These are phyloP conservation scores for Leptocoma aspasia DNA, from an alignment of 2,113 vertebrate species.

Conservation along the genomic window DNA sequence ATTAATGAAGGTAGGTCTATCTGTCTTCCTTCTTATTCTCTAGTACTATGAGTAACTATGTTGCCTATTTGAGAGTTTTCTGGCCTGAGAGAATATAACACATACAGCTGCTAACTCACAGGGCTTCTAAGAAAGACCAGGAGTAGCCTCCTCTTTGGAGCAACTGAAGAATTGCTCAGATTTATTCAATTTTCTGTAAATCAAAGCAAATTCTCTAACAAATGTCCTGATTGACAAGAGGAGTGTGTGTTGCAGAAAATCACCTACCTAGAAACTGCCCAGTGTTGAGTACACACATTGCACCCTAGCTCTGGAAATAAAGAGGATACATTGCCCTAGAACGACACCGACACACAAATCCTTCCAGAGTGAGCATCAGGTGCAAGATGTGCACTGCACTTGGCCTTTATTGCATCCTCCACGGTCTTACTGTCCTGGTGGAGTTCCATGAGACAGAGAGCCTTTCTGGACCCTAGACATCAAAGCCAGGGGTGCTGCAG, in stretches of 20 bases:
- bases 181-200: background rate
- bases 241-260: background rate
- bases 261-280: background rate
- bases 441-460: background rate
- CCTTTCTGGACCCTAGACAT: background rate
- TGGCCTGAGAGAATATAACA: background rate
- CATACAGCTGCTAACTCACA: background rate
- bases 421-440: background rate
- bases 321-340: background rate
- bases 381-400: accelerated
- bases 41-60: slow-evolving; percentile 15
- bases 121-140: background rate
- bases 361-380: background rate
- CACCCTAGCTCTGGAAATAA: background rate
- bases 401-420: background rate
- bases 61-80: background rate
- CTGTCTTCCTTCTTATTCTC: slow-evolving; percentile 36
- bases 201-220: background rate
- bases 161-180: slow-evolving; percentile 6
- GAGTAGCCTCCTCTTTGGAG: background rate
- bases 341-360: too few species aligned
- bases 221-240: background rate
- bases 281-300: background rate
- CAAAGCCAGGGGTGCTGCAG: background rate
- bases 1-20: slow-evolving; percentile 45